Conservation (phyloP, 2,113 vertebrate species). For the Chionomys nivalis region DNA sequence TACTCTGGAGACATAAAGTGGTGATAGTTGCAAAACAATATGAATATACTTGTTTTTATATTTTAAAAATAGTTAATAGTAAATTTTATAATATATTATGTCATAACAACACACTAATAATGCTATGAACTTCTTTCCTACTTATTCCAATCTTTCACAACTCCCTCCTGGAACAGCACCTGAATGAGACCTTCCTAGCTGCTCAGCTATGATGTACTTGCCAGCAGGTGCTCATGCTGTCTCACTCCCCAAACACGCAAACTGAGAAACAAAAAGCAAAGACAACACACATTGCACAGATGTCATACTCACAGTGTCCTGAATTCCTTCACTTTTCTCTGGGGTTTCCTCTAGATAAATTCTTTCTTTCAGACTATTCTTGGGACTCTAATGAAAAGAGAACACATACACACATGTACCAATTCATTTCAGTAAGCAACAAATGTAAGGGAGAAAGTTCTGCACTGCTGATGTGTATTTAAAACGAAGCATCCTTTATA, state of each 20-base stretch:
- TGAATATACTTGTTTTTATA: not conserved
- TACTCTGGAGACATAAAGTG: not conserved
- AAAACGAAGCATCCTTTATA: constrained; percentile 18
- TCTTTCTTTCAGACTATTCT: constrained; percentile 84
- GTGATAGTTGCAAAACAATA: not conserved
- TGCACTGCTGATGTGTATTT: not conserved
- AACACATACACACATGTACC: not conserved
- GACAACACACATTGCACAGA: not conserved
- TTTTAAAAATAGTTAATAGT: not conserved
- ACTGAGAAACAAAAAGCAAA: not conserved
- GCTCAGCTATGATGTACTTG: not conserved
- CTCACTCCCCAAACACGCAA: not conserved
- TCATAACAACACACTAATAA: not conserved
- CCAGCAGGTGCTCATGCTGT: not conserved
- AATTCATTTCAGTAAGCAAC: constrained; percentile 43
- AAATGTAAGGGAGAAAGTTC: not conserved
- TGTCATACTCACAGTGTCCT: constrained; percentile 85
- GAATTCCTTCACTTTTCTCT: constrained; percentile 85
- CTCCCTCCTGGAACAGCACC: not conserved
- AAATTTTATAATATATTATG: not conserved
- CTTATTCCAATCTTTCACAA: not conserved
- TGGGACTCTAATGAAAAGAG: constrained; percentile 84
- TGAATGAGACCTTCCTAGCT: not conserved
- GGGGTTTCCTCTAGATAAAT: constrained; percentile 86
- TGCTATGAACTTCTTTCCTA: not conserved